These are phyloP conservation scores for Camarhynchus parvulus DNA, from an alignment of 2,113 vertebrate species.

Conservation along the genomic window DNA sequence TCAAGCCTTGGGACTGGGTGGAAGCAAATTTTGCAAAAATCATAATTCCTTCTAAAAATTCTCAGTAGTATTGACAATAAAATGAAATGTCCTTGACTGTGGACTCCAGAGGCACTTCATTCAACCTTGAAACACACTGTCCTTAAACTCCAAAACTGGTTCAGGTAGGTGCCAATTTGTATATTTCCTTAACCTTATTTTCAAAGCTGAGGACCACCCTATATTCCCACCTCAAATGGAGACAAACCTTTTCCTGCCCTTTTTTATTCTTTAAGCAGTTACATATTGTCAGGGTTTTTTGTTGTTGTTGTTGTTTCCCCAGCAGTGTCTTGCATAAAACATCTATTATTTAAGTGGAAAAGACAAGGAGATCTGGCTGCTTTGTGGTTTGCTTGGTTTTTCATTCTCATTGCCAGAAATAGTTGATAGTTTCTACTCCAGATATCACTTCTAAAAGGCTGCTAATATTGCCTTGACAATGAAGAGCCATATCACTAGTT, in stretches of 20 bases:
- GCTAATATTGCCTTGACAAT: background rate
- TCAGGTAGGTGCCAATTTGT: background rate
- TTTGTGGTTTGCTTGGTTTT: background rate
- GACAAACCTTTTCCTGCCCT: background rate
- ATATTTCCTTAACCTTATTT: background rate
- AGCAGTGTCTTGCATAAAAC: background rate
- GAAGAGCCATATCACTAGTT: background rate
- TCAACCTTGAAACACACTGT: background rate
- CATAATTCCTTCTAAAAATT: background rate
- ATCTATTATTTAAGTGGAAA: background rate
- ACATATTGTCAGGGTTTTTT: fast-evolving
- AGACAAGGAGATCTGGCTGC: background rate
- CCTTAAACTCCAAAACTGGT: background rate
- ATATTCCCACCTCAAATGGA: background rate
- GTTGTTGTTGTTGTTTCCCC: background rate
- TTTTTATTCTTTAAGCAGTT: background rate
- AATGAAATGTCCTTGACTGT: background rate
- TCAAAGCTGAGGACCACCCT: background rate
- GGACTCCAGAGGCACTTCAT: background rate
- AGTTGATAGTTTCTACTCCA: background rate
- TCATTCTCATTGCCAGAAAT: background rate
- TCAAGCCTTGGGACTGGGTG: background rate
- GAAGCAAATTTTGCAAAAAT: background rate
- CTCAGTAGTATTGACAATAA: background rate
- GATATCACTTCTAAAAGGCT: background rate